Evolutionary conservation across 2,888 invertebrate genomes (phyloP), one percentile per base, ranked within the genome.

Genomic region (Beris chalybata): DNA sequence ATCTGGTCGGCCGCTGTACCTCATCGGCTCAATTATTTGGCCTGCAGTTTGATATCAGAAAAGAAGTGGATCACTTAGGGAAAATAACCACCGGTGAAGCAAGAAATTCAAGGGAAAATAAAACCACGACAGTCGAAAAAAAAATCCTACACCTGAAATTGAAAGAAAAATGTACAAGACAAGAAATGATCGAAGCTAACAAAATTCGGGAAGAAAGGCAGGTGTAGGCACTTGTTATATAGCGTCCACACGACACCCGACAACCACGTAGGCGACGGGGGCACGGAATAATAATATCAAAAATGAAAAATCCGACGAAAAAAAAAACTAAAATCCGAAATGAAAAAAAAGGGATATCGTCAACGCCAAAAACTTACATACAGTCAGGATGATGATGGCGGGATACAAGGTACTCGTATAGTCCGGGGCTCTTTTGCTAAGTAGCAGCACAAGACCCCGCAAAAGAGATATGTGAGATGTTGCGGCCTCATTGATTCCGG

Each of bases 161-260:
- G 48, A 47, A 38, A 32, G 50, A 52, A 65, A 65, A 30, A 54
- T n/a, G 11, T 5, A 30, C n/a, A 11, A 59, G 30, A 66, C 45
- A 55, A 61, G 64, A 67, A 45, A 64, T 64, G 13, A 29, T 43
- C 38, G 30, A 38, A 53, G 56, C 32, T 58, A 64, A 67, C 56
- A 45, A 66, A 67, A 67, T 64, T 63, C 63, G 31, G 64, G 59
- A 67, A 54, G 67, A 67, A 64, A 65, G 55, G 67, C 67, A 67
- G 67, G 67, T 67, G 67, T 47, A 52, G 4, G 54, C 59, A 55
- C 64, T 59, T 59, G 64, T 55, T 66, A 61, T 48, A 22, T 22
- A 55, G 45, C 56, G 45, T 58, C 67, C 65, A 67, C 67, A 67
- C 67, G 67, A 67, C 67, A 67, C 57, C 67, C 52, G 38, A 38